These are phyloP conservation scores for Lordiphosa mommai DNA, from an alignment of 1,140 invertebrate genomes.

Conservation along the genomic window DNA sequence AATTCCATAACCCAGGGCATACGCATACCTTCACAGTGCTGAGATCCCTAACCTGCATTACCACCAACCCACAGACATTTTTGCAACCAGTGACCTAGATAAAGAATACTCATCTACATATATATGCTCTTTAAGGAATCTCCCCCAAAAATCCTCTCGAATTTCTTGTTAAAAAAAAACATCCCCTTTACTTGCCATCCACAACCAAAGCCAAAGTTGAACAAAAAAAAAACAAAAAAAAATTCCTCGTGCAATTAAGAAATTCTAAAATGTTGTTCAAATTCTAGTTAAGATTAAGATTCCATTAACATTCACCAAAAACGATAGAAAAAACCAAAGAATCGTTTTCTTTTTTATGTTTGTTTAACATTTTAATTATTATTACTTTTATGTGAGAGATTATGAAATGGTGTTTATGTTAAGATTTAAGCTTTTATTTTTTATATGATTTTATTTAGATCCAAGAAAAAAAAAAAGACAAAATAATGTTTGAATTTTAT, in stretches of 20 bases:
- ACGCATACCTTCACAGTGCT: conserved; percentile 86
- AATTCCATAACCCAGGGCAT: conserved; percentile 97
- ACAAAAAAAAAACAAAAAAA: conserved; percentile 33
- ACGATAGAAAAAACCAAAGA: conserved; percentile 59
- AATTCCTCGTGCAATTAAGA: conserved; percentile 57
- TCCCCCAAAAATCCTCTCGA: conserved; percentile 39
- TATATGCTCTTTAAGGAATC: conserved; percentile 63
- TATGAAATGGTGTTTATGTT: no score
- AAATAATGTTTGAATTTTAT: no score
- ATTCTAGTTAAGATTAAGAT: conserved; percentile 49
- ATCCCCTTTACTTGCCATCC: conserved; percentile 60
- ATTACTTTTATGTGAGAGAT: no score
- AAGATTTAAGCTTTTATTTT: no score
- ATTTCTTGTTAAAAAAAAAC: conserved; percentile 67
- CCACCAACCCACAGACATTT: conserved; percentile 50
- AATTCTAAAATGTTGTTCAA: conserved; percentile 69
- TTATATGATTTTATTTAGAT: no score
- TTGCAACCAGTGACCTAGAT: conserved; percentile 72
- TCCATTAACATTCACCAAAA: conserved; percentile 32
- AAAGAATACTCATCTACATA: conserved; percentile 66
- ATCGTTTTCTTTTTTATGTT: conserved; percentile 37
- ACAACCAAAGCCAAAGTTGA: conserved; percentile 33
- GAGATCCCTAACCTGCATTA: conserved; percentile 21
- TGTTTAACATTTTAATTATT: conserved; percentile 29
- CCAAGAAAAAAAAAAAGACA: no score